These are phyloP conservation scores for Saiga tatarica DNA, from an alignment of 2,113 vertebrate genomes.

Conservation along the genomic window DNA sequence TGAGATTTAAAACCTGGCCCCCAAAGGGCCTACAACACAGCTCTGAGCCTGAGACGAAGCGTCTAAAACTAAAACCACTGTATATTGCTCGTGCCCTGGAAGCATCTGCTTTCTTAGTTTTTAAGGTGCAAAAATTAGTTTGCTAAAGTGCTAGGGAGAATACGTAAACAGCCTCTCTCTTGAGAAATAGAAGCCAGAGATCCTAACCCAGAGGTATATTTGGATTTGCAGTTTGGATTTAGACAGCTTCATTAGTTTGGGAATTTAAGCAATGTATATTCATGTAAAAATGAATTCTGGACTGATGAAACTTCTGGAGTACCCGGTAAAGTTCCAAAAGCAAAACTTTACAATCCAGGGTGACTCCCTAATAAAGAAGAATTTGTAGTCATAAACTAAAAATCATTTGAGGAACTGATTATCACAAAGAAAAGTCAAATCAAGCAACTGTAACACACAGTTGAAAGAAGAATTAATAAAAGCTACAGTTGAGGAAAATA, in stretches of 20 bases:
- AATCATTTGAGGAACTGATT: neutral
- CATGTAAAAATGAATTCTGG: neutral
- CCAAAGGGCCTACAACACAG: too few relatives aligned
- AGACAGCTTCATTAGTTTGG: neutral
- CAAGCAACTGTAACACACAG: neutral
- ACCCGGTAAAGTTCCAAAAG: neutral
- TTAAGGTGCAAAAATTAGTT: neutral
- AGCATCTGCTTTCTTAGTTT: neutral
- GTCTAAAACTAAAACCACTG: neutral
- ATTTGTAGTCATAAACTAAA: neutral
- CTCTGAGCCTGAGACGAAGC: neutral
- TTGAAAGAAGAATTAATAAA: slow-evolving; percentile 10
- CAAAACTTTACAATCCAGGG: neutral
- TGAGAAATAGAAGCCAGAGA: neutral
- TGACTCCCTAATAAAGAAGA: neutral
- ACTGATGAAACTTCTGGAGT: neutral
- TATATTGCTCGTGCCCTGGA: neutral
- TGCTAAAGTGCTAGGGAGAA: neutral
- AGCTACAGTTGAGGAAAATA: neutral
- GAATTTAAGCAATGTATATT: neutral
- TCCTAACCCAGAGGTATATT: neutral
- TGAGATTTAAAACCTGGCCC: neutral
- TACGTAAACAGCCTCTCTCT: neutral
- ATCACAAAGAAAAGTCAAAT: neutral
- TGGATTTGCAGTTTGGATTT: neutral